Conservation (phyloP, 2,797 vertebrate species). For the Coluber constrictor region DNA sequence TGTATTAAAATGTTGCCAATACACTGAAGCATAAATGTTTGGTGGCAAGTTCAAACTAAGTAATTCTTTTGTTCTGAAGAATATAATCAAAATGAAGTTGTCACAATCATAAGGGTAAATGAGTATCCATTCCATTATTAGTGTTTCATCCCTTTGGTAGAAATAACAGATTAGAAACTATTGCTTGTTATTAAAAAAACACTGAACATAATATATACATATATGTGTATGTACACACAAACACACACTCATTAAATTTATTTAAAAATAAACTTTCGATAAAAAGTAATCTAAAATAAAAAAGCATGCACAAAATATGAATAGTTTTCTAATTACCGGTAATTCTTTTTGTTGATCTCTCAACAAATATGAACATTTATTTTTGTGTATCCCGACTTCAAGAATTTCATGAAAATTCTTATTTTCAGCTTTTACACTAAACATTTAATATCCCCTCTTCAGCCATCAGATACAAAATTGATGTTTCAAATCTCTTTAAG, state of each 20-base stretch:
- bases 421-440: not conserved
- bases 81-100: not conserved
- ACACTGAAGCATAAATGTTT: not conserved
- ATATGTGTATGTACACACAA: not conserved
- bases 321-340: not conserved
- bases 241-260: not conserved
- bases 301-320: not conserved
- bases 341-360: not conserved
- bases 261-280: not conserved
- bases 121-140: not conserved
- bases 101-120: not conserved
- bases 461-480: not conserved
- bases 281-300: not conserved
- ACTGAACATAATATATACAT: not conserved
- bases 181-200: not conserved
- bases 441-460: not conserved
- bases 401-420: not conserved
- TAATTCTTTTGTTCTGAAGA: not conserved
- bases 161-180: not conserved
- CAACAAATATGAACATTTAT: not conserved
- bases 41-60: not conserved
- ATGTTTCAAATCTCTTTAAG: not conserved
- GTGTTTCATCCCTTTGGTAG: not conserved
- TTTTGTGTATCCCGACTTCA: not conserved
- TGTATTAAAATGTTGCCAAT: not conserved